Evolutionary conservation across 2,797 vertebrate species (phyloP).

Genomic region (Rhadinocentrus ornatus): DNA sequence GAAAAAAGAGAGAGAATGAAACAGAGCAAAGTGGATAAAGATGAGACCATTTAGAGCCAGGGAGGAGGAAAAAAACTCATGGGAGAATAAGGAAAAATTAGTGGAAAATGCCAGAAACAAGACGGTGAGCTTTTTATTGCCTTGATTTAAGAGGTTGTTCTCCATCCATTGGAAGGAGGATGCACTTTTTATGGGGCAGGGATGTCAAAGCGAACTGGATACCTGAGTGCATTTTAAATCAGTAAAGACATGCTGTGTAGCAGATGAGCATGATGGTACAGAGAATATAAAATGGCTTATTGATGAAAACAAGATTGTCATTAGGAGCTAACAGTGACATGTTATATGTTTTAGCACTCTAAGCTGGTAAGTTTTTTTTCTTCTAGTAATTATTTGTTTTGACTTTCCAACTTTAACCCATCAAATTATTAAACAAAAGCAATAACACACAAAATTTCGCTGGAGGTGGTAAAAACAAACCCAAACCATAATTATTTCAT

Average conservation of each 20-base stretch:
- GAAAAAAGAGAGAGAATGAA: constrained; percentile 5
- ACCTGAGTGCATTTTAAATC: constrained; percentile 62
- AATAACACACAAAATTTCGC: constrained; percentile 1
- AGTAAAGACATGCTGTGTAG: constrained; percentile 41
- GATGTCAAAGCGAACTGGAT: constrained; percentile 49
- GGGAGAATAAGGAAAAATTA: constrained; percentile 18
- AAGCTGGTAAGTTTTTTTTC: neutral
- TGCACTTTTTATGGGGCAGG: constrained; percentile 60
- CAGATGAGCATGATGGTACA: constrained; percentile 26
- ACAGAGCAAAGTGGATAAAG: constrained; percentile 7
- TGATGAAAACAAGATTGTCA: constrained; percentile 18
- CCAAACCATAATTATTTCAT: constrained; percentile 36
- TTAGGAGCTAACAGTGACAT: neutral
- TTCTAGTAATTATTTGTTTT: constrained; percentile 1
- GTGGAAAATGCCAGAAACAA: constrained; percentile 33
- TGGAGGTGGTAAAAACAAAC: constrained; percentile 31
- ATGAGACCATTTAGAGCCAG: constrained; percentile 20
- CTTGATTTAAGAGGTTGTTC: constrained; percentile 64
- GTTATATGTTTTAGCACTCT: constrained; percentile 1
- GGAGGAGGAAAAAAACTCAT: neutral
- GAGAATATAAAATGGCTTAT: constrained; percentile 25
- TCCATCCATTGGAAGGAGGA: constrained; percentile 53
- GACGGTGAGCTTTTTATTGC: constrained; percentile 53
- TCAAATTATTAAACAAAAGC: constrained; percentile 8
- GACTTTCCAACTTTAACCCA: neutral